phyloP scores from a whole-genome alignment of 2,888 invertebrate genomes.

The Zhuqinia jingwanae region DNA sequence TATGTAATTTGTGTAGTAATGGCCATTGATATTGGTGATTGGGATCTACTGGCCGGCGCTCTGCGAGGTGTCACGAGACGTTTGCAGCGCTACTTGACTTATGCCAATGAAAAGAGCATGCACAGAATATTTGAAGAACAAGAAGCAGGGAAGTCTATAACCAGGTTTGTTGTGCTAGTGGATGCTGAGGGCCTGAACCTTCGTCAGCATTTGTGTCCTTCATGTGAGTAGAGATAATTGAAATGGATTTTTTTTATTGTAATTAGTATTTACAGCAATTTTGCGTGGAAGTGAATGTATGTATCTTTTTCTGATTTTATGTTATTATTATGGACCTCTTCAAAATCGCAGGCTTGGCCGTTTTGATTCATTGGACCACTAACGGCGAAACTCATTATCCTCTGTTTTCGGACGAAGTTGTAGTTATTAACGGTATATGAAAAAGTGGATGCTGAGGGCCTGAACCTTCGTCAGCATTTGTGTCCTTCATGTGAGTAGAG shows the following conservation, averaged over 20 bases:
- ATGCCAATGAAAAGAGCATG: not conserved
- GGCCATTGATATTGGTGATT: constrained; percentile 43
- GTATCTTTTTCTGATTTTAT: too few relatives aligned
- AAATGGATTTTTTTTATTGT: not conserved
- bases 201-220: constrained; percentile 7
- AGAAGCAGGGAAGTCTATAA: not conserved
- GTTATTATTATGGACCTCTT: too few relatives aligned
- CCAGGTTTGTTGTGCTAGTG: not conserved
- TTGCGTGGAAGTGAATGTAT: not conserved
- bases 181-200: not conserved
- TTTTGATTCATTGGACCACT: constrained; percentile 2
- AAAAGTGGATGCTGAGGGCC: not conserved
- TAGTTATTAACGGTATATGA: constrained; percentile 42
- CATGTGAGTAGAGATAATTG: constrained; percentile 10
- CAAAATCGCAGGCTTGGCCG: not conserved
- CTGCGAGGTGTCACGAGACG: not conserved
- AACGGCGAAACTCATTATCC: constrained; percentile 23
- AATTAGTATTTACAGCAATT: not conserved
- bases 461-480: constrained; percentile 8
- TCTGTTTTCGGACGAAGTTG: not conserved
- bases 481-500: constrained; percentile 25
- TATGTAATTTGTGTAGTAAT: constrained; percentile 3
- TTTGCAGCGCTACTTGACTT: constrained; percentile 15
- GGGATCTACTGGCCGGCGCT: constrained; percentile 13
- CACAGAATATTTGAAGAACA: constrained; percentile 8